Conservation (phyloP, 2,888 invertebrate species). For the Yponomeuta malinellus region DNA sequence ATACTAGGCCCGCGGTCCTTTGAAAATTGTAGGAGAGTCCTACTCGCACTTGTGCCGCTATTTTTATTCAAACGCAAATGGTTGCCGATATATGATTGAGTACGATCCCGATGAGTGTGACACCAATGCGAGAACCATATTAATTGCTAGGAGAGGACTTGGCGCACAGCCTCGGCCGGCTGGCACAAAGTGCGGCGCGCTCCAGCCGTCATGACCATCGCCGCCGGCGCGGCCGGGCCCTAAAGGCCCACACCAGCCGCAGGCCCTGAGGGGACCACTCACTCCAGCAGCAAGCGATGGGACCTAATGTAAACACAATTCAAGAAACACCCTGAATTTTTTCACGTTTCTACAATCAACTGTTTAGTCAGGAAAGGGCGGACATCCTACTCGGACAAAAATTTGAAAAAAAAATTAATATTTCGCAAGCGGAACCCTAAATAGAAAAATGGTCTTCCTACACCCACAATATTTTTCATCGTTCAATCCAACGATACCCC, state of each 20-base stretch:
- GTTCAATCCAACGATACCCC: too few relatives aligned
- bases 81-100: slow-evolving; percentile 38
- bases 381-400: too few relatives aligned
- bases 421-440: too few relatives aligned
- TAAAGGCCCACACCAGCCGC: slow-evolving; percentile 34
- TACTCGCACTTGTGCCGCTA: background rate
- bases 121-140: slow-evolving; percentile 55
- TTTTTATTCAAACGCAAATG: slow-evolving; percentile 9
- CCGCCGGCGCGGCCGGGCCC: slow-evolving; percentile 13
- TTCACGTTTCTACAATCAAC: too few relatives aligned
- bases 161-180: slow-evolving; percentile 18
- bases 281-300: slow-evolving; percentile 46
- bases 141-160: slow-evolving; percentile 39
- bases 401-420: too few relatives aligned
- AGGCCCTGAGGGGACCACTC: slow-evolving; percentile 33
- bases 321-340: slow-evolving; percentile 17
- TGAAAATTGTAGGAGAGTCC: too few relatives aligned
- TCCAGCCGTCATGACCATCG: slow-evolving; percentile 28
- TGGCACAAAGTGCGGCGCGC: slow-evolving; percentile 25
- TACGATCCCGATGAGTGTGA: slow-evolving; percentile 63
- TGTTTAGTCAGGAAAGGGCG: too few relatives aligned
- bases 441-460: too few relatives aligned
- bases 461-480: too few relatives aligned
- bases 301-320: slow-evolving; percentile 50
- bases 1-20: too few relatives aligned